phyloP scores from a whole-genome alignment of 2,888 invertebrate species.

The Branchellion lobata region DNA sequence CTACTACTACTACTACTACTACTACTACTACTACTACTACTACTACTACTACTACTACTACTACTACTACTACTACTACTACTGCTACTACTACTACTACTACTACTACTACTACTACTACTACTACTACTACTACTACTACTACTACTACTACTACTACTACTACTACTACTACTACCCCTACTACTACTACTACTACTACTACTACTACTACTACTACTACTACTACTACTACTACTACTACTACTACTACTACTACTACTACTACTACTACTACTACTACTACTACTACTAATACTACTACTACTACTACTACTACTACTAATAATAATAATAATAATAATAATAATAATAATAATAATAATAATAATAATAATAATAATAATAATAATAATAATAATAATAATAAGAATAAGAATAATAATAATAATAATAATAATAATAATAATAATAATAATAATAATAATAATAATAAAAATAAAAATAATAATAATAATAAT shows the following conservation, averaged over 20 bases:
- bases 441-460: background rate
- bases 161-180: conserved; percentile 31
- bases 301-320: conserved; percentile 29
- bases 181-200: conserved; percentile 37
- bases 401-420: background rate
- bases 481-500: background rate
- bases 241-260: conserved; percentile 22
- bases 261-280: conserved; percentile 18
- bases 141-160: conserved; percentile 33
- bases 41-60: conserved; percentile 36
- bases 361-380: background rate
- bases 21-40: conserved; percentile 37
- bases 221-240: conserved; percentile 36
- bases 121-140: conserved; percentile 37
- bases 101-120: conserved; percentile 36
- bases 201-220: conserved; percentile 35
- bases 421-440: background rate
- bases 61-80: conserved; percentile 26
- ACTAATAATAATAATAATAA: conserved; percentile 4
- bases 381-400: background rate
- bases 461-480: background rate
- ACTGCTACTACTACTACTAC: conserved; percentile 23
- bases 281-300: conserved; percentile 17
- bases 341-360: conserved; percentile 4
- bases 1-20: conserved; percentile 28